Conservation (phyloP, 1,140 invertebrate species). For the Diuraphis noxia region DNA sequence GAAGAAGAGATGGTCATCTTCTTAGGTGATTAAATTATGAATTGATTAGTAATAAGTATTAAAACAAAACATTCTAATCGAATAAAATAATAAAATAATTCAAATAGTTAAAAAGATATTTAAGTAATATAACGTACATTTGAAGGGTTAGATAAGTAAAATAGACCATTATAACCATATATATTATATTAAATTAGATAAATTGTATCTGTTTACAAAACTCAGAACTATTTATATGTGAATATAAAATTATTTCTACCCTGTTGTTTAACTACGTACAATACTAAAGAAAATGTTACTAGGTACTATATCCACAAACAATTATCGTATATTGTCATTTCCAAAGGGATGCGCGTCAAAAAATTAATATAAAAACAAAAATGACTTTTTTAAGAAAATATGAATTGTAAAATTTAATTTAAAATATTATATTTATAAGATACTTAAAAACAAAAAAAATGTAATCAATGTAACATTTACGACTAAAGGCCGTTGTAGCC, state of each 20-base stretch:
- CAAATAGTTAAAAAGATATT: neutral
- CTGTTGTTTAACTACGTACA: neutral
- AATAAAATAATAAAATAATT: neutral
- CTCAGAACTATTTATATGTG: neutral
- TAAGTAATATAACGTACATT: neutral
- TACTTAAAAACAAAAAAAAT: too few species aligned
- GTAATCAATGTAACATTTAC: too few species aligned
- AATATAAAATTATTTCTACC: neutral
- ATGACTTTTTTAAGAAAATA: too few species aligned
- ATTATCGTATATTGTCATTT: neutral
- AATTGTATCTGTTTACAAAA: neutral
- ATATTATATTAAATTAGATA: neutral
- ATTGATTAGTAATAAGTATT: neutral
- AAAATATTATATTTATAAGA: too few species aligned
- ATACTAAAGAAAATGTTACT: neutral
- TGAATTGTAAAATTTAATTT: too few species aligned
- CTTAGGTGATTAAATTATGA: slow-evolving; percentile 73
- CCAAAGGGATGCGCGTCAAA: neutral
- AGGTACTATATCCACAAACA: neutral
- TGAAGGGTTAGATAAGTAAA: neutral
- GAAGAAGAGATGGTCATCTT: slow-evolving; percentile 85
- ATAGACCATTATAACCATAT: neutral
- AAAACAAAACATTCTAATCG: neutral
- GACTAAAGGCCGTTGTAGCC: too few species aligned
- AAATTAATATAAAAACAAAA: neutral